phyloP scores from a whole-genome alignment of 2,113 vertebrate species.

The Ploceus nigricollis region DNA sequence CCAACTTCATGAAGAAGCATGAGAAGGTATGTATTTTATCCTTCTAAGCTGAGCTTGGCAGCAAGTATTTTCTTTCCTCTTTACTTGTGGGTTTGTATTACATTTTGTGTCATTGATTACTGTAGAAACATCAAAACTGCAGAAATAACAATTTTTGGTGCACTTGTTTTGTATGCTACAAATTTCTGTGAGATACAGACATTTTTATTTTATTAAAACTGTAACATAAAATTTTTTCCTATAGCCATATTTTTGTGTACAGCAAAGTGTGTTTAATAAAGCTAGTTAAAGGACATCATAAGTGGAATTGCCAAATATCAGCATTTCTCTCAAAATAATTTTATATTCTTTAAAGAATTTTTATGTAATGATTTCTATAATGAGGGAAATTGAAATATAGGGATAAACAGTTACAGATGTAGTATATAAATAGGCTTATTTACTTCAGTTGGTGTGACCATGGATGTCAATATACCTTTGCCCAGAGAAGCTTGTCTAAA shows the following conservation, averaged over 20 bases:
- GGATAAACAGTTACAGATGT: not conserved
- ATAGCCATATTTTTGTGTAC: not conserved
- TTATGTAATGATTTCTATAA: not conserved
- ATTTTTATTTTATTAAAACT: not conserved
- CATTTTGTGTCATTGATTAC: not conserved
- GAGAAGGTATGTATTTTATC: slow-evolving; percentile 82
- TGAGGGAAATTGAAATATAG: not conserved
- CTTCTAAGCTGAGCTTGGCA: not conserved
- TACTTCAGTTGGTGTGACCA: not conserved
- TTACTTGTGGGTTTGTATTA: not conserved
- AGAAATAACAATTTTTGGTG: not conserved
- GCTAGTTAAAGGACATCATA: not conserved
- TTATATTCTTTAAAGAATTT: not conserved
- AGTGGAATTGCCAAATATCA: not conserved
- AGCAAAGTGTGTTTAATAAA: not conserved
- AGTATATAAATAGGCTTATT: not conserved
- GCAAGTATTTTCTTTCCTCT: not conserved
- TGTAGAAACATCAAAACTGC: not conserved
- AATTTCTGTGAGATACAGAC: not conserved
- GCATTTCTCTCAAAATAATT: not conserved
- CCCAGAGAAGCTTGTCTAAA: not conserved
- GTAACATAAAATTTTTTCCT: not conserved
- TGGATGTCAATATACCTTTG: not conserved
- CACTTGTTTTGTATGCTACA: not conserved
- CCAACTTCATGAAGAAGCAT: slow-evolving; percentile 91